Conservation (phyloP, 1,140 invertebrate genomes). For the Microvelia longipes region DNA sequence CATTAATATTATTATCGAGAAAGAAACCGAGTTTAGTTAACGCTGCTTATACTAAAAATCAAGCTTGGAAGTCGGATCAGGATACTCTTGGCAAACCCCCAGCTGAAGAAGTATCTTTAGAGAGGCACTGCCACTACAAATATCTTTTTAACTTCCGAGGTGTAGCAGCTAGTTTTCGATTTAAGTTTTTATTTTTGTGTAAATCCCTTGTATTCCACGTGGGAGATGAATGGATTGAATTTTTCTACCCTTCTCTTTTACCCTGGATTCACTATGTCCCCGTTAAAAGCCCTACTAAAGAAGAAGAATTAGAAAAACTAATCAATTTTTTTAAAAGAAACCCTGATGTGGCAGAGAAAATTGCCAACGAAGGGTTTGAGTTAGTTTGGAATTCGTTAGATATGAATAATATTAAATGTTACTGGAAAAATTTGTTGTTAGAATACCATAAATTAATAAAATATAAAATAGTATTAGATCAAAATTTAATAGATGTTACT, state of each 20-base stretch:
- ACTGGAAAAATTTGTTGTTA: conserved; percentile 69
- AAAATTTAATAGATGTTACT: conserved; percentile 3
- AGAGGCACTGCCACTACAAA: conserved; percentile 85
- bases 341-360: conserved; percentile 56
- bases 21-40: conserved; percentile 62
- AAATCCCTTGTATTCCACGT: conserved; percentile 91
- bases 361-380: conserved; percentile 63
- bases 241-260: conserved; percentile 81
- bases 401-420: conserved; percentile 69
- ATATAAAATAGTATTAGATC: conserved; percentile 32
- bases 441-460: conserved; percentile 61
- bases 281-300: conserved; percentile 48
- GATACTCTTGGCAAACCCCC: conserved; percentile 72
- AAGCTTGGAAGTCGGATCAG: conserved; percentile 88
- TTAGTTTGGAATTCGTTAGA: conserved; percentile 72
- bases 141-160: conserved; percentile 94
- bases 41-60: conserved; percentile 93
- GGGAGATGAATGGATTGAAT: conserved; percentile 87
- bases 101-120: conserved; percentile 72
- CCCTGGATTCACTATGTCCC: conserved; percentile 96
- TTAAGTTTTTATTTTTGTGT: conserved; percentile 91
- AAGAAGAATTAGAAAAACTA: conserved; percentile 47
- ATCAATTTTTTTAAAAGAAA: conserved; percentile 63
- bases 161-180: conserved; percentile 91
- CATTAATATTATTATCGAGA: conserved; percentile 72